Evolutionary conservation across 2,113 vertebrate species (phyloP).

Genomic region (Neodontobutis hainanensis): DNA sequence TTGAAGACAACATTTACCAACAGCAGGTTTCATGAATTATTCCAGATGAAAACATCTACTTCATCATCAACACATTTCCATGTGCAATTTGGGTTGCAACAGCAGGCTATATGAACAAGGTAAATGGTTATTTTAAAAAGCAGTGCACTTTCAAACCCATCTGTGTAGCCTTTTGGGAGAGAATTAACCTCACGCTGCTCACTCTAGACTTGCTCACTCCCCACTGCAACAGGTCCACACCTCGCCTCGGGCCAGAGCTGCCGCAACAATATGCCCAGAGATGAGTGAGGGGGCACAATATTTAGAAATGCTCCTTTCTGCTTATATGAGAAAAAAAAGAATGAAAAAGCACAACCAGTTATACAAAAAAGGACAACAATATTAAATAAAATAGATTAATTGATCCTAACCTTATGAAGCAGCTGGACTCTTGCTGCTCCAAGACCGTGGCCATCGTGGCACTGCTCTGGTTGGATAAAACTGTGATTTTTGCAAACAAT

Average conservation of each 20-base stretch:
- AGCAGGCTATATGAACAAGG: too few species aligned
- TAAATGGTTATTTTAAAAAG: background rate
- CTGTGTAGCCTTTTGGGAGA: conserved; percentile 26
- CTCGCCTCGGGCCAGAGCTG: conserved; percentile 36
- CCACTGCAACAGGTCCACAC: conserved; percentile 20
- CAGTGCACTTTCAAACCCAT: background rate
- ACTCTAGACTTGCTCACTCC: conserved; percentile 21
- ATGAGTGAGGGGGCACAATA: conserved; percentile 10
- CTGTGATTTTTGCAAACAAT: too few species aligned
- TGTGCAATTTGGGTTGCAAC: too few species aligned
- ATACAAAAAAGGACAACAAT: too few species aligned
- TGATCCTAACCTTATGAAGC: too few species aligned
- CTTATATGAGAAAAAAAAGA: background rate
- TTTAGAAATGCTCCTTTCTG: conserved; percentile 5
- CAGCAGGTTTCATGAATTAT: background rate
- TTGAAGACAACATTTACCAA: background rate
- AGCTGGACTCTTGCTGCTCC: too few species aligned
- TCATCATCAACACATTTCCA: too few species aligned
- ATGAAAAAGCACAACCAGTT: too few species aligned
- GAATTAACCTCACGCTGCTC: conserved; percentile 55
- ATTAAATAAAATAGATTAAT: too few species aligned
- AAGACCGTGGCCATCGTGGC: too few species aligned
- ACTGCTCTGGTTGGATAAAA: too few species aligned
- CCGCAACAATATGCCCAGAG: conserved; percentile 41
- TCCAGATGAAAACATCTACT: too few species aligned